A percentile compares a stretch with the other conserved stretches of the same genome.
Evolutionary conservation across 2,113 vertebrate genomes (phyloP).

Genomic region (Pionites leucogaster): DNA sequence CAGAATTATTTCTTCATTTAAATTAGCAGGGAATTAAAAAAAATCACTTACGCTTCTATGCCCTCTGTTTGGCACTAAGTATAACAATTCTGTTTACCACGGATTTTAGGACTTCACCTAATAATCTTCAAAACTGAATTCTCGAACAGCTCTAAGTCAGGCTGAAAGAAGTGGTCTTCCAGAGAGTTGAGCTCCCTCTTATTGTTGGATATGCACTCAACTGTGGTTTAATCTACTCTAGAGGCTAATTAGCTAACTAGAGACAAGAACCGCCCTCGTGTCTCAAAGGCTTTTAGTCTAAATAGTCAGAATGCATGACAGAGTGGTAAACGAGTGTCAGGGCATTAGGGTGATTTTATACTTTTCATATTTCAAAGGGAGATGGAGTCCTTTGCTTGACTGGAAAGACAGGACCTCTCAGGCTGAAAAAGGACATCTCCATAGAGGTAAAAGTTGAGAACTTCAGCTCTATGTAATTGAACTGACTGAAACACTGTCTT

Average conservation of each 20-base stretch:
- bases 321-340: background rate
- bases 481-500: background rate
- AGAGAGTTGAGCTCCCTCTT: background rate
- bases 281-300: background rate
- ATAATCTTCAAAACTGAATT: background rate
- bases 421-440: background rate
- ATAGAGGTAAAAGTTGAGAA: background rate
- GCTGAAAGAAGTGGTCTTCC: background rate
- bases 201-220: background rate
- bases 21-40: conserved; percentile 43
- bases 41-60: background rate
- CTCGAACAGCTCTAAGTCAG: background rate
- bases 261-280: background rate
- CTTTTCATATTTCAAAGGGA: background rate
- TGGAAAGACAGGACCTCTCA: background rate
- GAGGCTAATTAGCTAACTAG: background rate
- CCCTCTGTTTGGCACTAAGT: conserved; percentile 4
- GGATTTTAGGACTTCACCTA: background rate
- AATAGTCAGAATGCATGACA: background rate
- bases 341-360: background rate
- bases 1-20: conserved; percentile 38
- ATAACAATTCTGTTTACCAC: background rate
- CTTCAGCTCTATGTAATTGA: background rate
- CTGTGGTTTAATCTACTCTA: background rate
- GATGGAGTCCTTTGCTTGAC: background rate